phyloP scores from a whole-genome alignment of 2,113 vertebrate genomes.

The Tenebrosternarchus preto region DNA sequence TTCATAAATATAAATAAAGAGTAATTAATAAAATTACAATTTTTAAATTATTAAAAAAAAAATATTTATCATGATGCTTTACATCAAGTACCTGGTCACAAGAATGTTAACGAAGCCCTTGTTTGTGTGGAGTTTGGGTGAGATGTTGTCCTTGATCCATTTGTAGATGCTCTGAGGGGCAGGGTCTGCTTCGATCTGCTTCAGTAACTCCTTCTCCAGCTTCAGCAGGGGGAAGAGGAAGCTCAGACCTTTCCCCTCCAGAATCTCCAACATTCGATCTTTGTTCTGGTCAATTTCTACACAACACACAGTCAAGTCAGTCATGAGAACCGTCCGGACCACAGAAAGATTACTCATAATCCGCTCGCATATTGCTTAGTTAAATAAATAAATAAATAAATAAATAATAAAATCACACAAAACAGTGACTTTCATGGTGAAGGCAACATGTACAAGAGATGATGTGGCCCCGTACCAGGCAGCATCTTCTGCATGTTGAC shows the following conservation, averaged over 20 bases:
- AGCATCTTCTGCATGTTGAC: constrained; percentile 99
- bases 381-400: no score
- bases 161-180: constrained; percentile 98
- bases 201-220: constrained; percentile 97
- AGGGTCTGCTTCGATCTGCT: constrained; percentile 95
- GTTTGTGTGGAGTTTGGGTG: constrained; percentile 95
- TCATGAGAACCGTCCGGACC: neutral
- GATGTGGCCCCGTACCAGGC: constrained; percentile 79
- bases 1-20: no score
- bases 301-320: neutral
- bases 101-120: constrained; percentile 99
- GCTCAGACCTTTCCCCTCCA: constrained; percentile 96
- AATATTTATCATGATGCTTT: no score
- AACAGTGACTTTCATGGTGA: no score
- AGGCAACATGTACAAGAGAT: neutral
- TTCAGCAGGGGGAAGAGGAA: constrained; percentile 98
- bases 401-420: no score
- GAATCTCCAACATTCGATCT: constrained; percentile 98
- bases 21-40: no score
- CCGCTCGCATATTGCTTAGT: no score
- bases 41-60: no score
- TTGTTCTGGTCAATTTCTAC: constrained; percentile 99
- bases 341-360: no score
- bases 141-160: constrained; percentile 99
- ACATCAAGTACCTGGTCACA: constrained; percentile 84